phyloP scores from a whole-genome alignment of 2,797 vertebrate genomes.

The Columba guinea region DNA sequence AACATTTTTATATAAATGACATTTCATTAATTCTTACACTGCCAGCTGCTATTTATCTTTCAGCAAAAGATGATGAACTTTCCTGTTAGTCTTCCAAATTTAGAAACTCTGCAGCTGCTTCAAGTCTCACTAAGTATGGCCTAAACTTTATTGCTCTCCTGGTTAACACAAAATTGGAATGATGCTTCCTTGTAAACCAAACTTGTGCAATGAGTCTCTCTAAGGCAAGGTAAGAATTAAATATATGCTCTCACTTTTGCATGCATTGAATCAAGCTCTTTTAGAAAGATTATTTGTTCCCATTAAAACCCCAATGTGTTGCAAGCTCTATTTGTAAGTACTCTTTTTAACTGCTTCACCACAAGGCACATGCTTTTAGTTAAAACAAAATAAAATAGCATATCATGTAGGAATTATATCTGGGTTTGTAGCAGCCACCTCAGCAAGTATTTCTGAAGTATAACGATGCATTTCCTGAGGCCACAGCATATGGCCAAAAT shows the following conservation, averaged over 20 bases:
- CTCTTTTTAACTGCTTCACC: conserved; percentile 43
- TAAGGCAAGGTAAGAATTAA: conserved; percentile 82
- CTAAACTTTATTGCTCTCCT: conserved; percentile 28
- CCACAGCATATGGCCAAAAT: not conserved
- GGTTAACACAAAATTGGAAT: not conserved
- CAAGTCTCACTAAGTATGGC: conserved; percentile 2
- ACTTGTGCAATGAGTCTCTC: conserved; percentile 31
- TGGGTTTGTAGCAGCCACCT: conserved; percentile 56
- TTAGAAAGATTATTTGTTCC: conserved; percentile 48
- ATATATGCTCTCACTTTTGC: conserved; percentile 64
- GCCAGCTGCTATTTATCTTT: conserved; percentile 62
- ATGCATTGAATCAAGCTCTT: conserved; percentile 76
- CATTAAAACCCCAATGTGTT: conserved; percentile 64
- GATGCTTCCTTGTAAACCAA: conserved; percentile 24
- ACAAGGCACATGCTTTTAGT: conserved; percentile 78
- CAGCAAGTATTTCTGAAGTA: conserved; percentile 75
- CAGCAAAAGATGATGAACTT: not conserved
- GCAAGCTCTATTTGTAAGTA: conserved; percentile 67
- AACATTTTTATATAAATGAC: conserved; percentile 69
- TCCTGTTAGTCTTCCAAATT: conserved; percentile 44
- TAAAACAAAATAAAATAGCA: conserved; percentile 29
- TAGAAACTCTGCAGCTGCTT: conserved; percentile 29
- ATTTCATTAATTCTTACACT: conserved; percentile 80
- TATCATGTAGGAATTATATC: not conserved
- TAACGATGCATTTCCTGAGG: conserved; percentile 61